Percentiles rank a stretch among this genome's conserved stretches.
Evolutionary conservation across 2,888 invertebrate species (phyloP).

Genomic region (Bellardia bayeri): DNA sequence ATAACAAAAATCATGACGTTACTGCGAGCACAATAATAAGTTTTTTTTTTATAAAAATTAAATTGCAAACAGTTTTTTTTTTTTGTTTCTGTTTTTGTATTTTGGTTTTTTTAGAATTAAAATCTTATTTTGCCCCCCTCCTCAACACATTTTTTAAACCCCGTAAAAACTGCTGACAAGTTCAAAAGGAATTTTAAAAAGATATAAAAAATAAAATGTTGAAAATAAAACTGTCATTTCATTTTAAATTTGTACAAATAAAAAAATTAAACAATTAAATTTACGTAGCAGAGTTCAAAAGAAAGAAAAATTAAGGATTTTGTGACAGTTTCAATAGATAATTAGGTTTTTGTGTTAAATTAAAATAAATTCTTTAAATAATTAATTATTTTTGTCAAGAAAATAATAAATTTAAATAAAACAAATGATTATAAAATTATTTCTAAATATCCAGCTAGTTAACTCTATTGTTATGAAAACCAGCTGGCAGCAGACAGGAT

Average conservation of each 20-base stretch:
- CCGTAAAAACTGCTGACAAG: slow-evolving; percentile 17
- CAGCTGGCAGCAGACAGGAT: no score
- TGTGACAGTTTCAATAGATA: no score
- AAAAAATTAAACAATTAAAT: not conserved
- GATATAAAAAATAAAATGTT: slow-evolving; percentile 34
- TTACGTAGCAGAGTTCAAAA: no score
- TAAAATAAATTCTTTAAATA: no score
- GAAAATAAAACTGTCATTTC: slow-evolving; percentile 61
- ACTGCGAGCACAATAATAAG: slow-evolving; percentile 24
- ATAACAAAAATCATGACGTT: slow-evolving; percentile 60
- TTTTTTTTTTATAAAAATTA: not conserved
- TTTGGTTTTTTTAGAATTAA: slow-evolving; percentile 25
- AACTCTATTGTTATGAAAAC: no score
- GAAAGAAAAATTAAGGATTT: no score
- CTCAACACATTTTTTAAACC: not conserved
- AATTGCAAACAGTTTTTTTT: slow-evolving; percentile 10
- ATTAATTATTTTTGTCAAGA: no score
- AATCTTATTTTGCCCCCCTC: not conserved
- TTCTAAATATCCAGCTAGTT: no score
- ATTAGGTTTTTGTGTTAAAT: no score
- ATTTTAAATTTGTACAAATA: slow-evolving; percentile 12
- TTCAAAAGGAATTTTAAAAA: slow-evolving; percentile 40
- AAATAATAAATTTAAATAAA: no score
- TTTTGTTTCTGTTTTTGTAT: slow-evolving; percentile 39
- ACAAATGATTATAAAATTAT: no score